phyloP scores from a whole-genome alignment of 2,113 vertebrate genomes.

The Sceloporus tristichus region DNA sequence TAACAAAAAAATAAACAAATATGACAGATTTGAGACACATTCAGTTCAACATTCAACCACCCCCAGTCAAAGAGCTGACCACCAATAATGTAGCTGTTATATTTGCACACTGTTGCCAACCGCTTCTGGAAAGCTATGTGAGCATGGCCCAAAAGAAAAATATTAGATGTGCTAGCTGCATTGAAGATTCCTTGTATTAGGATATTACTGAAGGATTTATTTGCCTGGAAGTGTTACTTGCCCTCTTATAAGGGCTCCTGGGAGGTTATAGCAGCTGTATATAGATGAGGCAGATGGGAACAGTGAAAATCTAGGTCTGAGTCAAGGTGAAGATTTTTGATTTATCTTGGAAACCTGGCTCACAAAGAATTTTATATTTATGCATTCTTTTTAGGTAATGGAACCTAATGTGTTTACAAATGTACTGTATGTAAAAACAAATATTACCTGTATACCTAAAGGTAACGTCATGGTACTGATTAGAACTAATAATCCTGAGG shows the following conservation, averaged over 20 bases:
- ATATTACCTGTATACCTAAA: not conserved
- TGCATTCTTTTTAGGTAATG: not conserved
- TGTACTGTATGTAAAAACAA: not conserved
- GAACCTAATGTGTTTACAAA: not conserved
- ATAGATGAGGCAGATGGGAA: not conserved
- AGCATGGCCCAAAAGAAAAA: not conserved
- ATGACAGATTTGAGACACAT: not conserved
- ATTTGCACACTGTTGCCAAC: not conserved
- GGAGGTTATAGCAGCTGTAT: not conserved
- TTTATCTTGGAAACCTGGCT: not conserved
- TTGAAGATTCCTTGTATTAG: not conserved
- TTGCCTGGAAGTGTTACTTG: conserved; percentile 2
- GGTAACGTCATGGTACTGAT: not conserved
- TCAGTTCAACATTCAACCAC: not conserved
- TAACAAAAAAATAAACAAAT: conserved; percentile 1
- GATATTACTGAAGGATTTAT: not conserved
- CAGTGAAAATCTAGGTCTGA: not conserved
- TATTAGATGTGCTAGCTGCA: not conserved
- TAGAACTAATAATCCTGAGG: not conserved
- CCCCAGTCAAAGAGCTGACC: not conserved
- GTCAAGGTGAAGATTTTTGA: conserved; percentile 8
- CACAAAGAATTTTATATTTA: not conserved
- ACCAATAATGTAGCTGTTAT: not conserved
- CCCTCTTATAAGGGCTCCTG: not conserved
- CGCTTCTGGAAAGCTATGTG: not conserved